These are phyloP conservation scores for Parnassius smintheus DNA, from an alignment of 2,888 invertebrate species.

Conservation along the genomic window DNA sequence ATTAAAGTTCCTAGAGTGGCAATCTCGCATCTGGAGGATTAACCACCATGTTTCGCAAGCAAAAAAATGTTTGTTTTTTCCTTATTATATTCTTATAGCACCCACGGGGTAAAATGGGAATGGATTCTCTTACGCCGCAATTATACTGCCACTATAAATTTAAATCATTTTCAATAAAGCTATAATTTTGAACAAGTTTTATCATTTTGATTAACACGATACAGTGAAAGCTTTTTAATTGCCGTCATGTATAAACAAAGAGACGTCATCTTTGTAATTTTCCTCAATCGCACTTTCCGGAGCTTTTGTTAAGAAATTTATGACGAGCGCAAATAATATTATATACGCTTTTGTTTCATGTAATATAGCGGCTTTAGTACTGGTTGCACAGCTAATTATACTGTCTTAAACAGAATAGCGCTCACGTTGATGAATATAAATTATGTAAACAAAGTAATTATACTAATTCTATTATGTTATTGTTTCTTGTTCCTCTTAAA, in stretches of 20 bases:
- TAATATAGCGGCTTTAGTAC: conserved; percentile 10
- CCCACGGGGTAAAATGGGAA: too few relatives aligned
- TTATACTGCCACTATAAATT: too few relatives aligned
- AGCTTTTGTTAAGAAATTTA: conserved; percentile 15
- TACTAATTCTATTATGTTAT: conserved; percentile 8
- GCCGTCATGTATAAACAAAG: neutral
- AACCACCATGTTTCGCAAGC: too few relatives aligned
- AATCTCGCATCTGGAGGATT: too few relatives aligned
- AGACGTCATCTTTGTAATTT: conserved; percentile 12
- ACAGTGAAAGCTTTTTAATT: too few relatives aligned
- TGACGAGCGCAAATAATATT: conserved; percentile 19
- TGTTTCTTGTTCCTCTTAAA: neutral
- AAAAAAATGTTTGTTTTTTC: too few relatives aligned
- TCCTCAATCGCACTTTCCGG: conserved; percentile 4
- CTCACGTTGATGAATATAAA: conserved; percentile 24
- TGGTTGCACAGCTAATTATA: conserved; percentile 20
- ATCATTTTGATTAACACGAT: too few relatives aligned
- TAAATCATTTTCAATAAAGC: too few relatives aligned
- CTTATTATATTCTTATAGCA: too few relatives aligned
- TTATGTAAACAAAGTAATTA: conserved; percentile 16
- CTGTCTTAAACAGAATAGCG: conserved; percentile 16
- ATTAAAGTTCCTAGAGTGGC: too few relatives aligned
- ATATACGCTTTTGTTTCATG: conserved; percentile 18
- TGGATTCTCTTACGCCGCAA: too few relatives aligned
- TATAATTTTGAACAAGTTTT: too few relatives aligned